Base-by-base conservation (phyloP, 1,140 invertebrate genomes). In the Drosophila varians region DNA sequence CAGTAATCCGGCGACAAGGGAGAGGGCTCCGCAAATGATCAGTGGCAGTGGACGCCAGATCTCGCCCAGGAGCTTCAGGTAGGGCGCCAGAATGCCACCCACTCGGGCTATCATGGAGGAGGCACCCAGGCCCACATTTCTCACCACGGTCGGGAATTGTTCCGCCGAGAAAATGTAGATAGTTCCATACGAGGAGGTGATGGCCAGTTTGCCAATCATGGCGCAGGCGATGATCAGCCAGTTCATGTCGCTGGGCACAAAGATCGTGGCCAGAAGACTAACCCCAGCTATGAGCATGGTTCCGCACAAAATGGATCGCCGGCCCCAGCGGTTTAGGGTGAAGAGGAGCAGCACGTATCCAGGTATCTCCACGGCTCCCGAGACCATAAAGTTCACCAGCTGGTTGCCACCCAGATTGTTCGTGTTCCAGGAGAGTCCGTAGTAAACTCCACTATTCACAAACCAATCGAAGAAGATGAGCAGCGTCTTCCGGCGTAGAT, bases 161-260 rank as follows among this genome's bases (percentile, higher is more conserved):
- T 97, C 96, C 1, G 95, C 94, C 4, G 96, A 95, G 78, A 95
- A 96, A 43, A 97, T 93, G 80, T 96, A 97, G 25, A 97, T 94
- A 1, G 96, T 94, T 11, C 94, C 95, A 79, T 96, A 97, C 2
- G 95, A 95, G 0, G 95, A 93, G 1, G 96, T 96, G 42, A 97
- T 96, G 9, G 95, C 94, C 77, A 97, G 92, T 92, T 97, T 97
- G 7, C 95, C 96, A 28, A 96, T 90, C 95, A 97, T 96, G 1
- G 95, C 95, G 36, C 95, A 93, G n/a, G 93, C 92, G 4, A 96
- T 93, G 1, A 93, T 90, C 25, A 96, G 71, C 93, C 94, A 95
- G 2, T 91, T 92, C 53, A 93, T 90, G 73, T 94, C 92, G 46
- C 90, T 55, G 11, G 95, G 94, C 14, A 95, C 93, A 8, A 93